Base-by-base conservation (phyloP, 2,888 invertebrate genomes). In the Tinea trinotella region DNA sequence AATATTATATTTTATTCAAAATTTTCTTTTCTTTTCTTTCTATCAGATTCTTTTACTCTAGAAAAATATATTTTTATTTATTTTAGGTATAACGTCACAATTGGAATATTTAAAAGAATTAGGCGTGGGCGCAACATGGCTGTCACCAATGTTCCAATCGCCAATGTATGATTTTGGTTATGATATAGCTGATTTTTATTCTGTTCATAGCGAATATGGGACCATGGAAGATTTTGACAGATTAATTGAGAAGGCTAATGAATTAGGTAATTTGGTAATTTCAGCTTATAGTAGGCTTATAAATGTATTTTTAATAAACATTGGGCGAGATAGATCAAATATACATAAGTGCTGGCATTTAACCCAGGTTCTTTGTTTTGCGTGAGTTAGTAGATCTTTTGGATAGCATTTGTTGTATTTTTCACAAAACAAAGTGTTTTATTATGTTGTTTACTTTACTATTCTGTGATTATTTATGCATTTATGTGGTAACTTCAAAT, bases 81-180 rank as follows among this genome's bases (percentile, higher is more conserved):
- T 61, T 66, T 1, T 56, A 91, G 91, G 91, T 49, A 89, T 92
- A 10, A 87, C 87, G 1, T 85, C 87, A 5, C 89, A 85, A 62
- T 65, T 91, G 24, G 82, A 88, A 56, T 90, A 94, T 61, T 73
- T 95, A 52, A 88, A 88, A 52, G 90, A 91, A 20, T 68, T 92
- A 1, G 91, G 92, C 3, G 78, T 94, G 12, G 89, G 88, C 5
- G 90, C 91, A 3, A 87, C 93, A 7, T 94, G 94, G 93, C 67
- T 95, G 1, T 92, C 92, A 48, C 94, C 95, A 0, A 91, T 95
- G 56, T 87, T 81, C 59, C 82, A 87, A 56, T 93, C 93, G 0
- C 93, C 94, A 0, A 92, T 93, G 92, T 88, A 88, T 12, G 94
- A 94, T 66, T 92, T 92, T 67, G 95, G 95, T 1, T 94, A 95